Evolutionary conservation across 2,888 invertebrate genomes (phyloP).

Genomic region (Scrobipalpa atriplicella): DNA sequence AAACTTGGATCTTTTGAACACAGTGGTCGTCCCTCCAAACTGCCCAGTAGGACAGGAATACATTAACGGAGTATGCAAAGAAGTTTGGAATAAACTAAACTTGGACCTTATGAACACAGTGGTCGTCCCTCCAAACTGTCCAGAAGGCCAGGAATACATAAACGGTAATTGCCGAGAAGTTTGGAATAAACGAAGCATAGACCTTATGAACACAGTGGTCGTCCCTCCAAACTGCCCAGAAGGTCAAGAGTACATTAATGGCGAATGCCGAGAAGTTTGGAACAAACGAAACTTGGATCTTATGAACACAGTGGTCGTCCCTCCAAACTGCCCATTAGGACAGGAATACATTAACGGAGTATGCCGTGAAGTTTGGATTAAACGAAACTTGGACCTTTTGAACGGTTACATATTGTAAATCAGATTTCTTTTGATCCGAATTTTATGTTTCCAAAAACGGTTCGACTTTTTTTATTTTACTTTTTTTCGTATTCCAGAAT

Average conservation of each 20-base stretch:
- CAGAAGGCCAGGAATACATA: no score
- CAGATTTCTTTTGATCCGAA: no score
- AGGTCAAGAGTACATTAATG: conserved; percentile 45
- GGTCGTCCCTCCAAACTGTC: no score
- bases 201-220: no score
- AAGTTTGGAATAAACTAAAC: conserved; percentile 41
- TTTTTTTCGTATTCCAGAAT: no score
- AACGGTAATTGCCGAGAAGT: no score
- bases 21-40: conserved; percentile 41
- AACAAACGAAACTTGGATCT: conserved; percentile 24
- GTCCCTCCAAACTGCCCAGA: conserved; percentile 43
- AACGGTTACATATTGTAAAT: no score
- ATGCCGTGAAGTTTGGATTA: conserved; percentile 36
- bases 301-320: neutral
- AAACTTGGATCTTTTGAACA: conserved; percentile 29
- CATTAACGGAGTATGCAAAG: conserved; percentile 51
- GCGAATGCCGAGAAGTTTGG: conserved; percentile 53
- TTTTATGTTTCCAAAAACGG: no score
- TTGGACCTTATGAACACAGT: conserved; percentile 16
- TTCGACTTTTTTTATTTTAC: no score
- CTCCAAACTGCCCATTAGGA: no score
- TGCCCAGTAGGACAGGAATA: conserved; percentile 42
- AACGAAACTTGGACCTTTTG: no score
- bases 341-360: conserved; percentile 36
- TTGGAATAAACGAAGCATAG: no score